Evolutionary conservation across 2,888 invertebrate genomes (phyloP), one percentile per base, ranked within the genome.

Genomic region (Phengaris alcon): DNA sequence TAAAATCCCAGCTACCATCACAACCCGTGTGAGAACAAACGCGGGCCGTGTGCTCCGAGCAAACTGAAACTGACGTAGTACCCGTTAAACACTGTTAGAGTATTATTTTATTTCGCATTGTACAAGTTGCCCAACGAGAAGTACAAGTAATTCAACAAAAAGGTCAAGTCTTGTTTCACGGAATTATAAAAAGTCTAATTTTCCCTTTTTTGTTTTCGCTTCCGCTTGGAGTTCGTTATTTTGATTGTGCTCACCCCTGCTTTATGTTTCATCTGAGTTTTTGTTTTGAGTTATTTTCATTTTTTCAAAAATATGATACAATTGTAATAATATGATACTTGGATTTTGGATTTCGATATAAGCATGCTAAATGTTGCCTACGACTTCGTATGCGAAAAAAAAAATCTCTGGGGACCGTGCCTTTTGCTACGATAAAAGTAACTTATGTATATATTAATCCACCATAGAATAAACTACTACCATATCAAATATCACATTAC

Each of bases 171-270:
- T 54, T 52, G 72, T 72, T 72, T 72, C 72, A 54, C 72, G 72
- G 72, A 72, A 72, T 72, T 72, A 72, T 72, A 72, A 72, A 72
- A 72, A 72, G 72, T 72, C 72, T 72, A 72, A 72, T 72, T 72
- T 72, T 72, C 72, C 22, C 70, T 70, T 46, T 48, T 69, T 69
- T 69, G 69, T 69, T 69, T 69, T 69, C 72, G 54, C 52, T 13
- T 54, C 48, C 54, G 72, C 9, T 4, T 35, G 13, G 72, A 52
- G 72, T 52, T 54, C 52, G 54, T 72, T 72, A 52, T 72, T 72
- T 52, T 52, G 72, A 72, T 72, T 72, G 72, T 72, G 72, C 52
- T 54, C 72, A 52, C 72, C 22, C 72, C 72, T 54, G 52, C 52
- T 72, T 54, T 22, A 72, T 72, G 51, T 72, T 72, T 72, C 72